Conservation (phyloP, 64 coral and sea anemone species). For the Catalaphyllia jardinei region DNA sequence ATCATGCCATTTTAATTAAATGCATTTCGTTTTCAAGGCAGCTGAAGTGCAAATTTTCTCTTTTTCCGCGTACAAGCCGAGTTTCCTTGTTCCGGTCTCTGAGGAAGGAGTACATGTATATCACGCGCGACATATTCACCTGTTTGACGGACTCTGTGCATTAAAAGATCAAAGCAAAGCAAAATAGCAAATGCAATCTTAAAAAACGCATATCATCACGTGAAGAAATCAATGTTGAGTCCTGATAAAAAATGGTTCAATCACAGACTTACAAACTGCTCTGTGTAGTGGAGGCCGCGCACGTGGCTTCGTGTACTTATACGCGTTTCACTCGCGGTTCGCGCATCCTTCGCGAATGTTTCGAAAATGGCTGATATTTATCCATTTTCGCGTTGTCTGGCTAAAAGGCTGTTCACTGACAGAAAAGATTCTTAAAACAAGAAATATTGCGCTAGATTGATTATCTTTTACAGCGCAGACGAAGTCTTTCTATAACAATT, state of each 20-base stretch:
- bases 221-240: too few relatives aligned
- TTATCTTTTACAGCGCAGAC: too few relatives aligned
- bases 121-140: not conserved
- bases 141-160: not conserved
- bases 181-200: too few relatives aligned
- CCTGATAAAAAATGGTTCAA: not conserved
- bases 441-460: not conserved
- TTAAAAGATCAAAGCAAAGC: too few relatives aligned
- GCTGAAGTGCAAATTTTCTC: too few relatives aligned
- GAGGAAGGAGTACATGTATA: not conserved
- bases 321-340: not conserved
- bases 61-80: not conserved
- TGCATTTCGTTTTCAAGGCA: too few relatives aligned
- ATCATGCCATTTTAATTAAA: too few relatives aligned
- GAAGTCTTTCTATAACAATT: too few relatives aligned
- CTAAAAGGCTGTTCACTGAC: not conserved
- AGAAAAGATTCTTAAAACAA: not conserved
- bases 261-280: not conserved
- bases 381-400: not conserved
- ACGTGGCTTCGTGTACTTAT: slow-evolving; percentile 6
- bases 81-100: not conserved
- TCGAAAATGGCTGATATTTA: not conserved
- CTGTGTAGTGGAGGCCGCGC: not conserved
- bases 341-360: too few relatives aligned
- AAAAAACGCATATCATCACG: too few relatives aligned